Conservation (phyloP, 1,140 invertebrate species). For the Drosophila bipectinata region DNA sequence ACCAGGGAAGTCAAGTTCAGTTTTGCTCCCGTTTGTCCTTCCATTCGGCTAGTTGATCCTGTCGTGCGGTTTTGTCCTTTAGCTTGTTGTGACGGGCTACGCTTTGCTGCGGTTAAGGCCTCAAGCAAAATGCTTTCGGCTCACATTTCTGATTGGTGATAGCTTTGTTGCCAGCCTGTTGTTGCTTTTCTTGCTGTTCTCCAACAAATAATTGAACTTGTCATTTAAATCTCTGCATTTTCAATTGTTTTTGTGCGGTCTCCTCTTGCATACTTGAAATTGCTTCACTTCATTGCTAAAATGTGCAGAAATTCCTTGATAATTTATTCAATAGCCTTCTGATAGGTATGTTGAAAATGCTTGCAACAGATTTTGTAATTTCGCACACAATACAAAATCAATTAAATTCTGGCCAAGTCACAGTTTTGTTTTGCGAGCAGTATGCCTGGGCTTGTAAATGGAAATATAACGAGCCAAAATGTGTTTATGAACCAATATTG, state of each 20-base stretch:
- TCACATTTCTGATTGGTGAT: slow-evolving; percentile 34
- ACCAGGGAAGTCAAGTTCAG: slow-evolving; percentile 11
- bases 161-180: slow-evolving; percentile 3
- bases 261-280: slow-evolving; percentile 7
- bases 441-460: neutral
- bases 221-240: slow-evolving; percentile 38
- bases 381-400: slow-evolving; percentile 51
- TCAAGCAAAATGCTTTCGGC: slow-evolving; percentile 40
- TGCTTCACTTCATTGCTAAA: slow-evolving; percentile 48
- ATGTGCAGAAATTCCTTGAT: slow-evolving; percentile 30
- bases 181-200: neutral
- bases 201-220: slow-evolving; percentile 34
- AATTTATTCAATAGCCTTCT: slow-evolving; percentile 50
- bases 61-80: slow-evolving; percentile 52
- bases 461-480: slow-evolving; percentile 23
- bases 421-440: slow-evolving; percentile 8
- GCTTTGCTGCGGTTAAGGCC: slow-evolving; percentile 34
- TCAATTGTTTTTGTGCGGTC: slow-evolving; percentile 50
- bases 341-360: slow-evolving; percentile 48
- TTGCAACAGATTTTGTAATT: slow-evolving; percentile 47
- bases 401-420: slow-evolving; percentile 39
- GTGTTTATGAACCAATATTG: slow-evolving; percentile 50
- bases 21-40: slow-evolving; percentile 33
- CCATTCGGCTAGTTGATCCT: slow-evolving; percentile 49
- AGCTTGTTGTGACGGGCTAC: slow-evolving; percentile 37